Base-by-base conservation (phyloP, 53 echinoderm and acorn worm species). In the Holothuria scabra region DNA sequence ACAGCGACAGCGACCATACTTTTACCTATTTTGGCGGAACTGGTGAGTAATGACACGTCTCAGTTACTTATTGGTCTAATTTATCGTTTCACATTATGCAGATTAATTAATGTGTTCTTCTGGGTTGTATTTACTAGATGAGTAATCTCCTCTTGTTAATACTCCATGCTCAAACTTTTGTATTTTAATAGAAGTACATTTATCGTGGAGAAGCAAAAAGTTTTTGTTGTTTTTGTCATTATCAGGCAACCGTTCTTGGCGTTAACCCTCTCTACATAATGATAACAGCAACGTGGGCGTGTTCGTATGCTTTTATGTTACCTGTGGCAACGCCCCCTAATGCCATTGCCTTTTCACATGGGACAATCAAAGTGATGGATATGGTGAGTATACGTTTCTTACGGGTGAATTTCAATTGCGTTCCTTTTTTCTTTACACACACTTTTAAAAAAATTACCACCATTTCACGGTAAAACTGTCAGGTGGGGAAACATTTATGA, bases 1-100 rank as follows among this genome's bases (percentile, higher is more conserved):
- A 97, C 94, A 5, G 92, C 99, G 12, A 97, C 99, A 1, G 99
- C 99, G 20, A 90, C 94, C 58, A 97, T 97, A 79, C 92, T 97
- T 83, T 83, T 97, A 28, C 99, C 99, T 0, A 91, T 97, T 8
- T 90, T 97, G 28, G 94, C 89, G 25, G 85, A 85, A 55, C 67
- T 97, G 89, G 99, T 97, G 82, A 86, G 96, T 85, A 10, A 10
- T 41, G 10, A 10, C 41, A 41, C 41, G 8, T 41, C 41, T 41
- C 7, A 8, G 41, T 41, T 8, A 2, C 41, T 41, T 0, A 8
- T 41, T 41, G 41, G 41, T 5, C 41, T 8, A 41, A 41, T n/a
- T 41, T 0, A 41, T 8, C 7, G 10, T 41, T 41, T 41, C 41
- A 5, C 41, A 41, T 4, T 41, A 41, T 2, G 41, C 7, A 41